Evolutionary conservation across 2,797 vertebrate genomes (phyloP), one percentile per base, ranked within the genome.

Genomic region (Platalea minor): DNA sequence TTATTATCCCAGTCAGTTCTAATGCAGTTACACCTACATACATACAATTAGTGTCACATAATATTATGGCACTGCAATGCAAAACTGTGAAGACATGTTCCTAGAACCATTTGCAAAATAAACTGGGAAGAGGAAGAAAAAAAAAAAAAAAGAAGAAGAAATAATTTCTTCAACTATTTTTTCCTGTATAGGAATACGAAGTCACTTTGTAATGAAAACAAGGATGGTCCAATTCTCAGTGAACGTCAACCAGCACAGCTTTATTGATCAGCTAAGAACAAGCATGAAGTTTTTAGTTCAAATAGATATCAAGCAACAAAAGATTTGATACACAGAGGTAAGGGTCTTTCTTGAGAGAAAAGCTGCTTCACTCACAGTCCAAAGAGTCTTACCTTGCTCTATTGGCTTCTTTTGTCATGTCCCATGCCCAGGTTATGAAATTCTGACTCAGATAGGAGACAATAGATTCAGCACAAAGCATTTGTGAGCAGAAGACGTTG

Each of bases 381-480:
- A 57, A 84, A 89, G 65, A 83, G 23, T 51, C 95, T 97, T 98
- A 99, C 99, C 99, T 99, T 98, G 99, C 99, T 99, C 99, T 99
- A 97, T 99, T 99, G 89, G 99, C 98, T 97, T 99, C 99, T 98
- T 99, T 99, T 98, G 99, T 99, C 98, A 99, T 98, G 78, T 99
- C 99, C 99, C 99, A 99, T 53, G 99, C 99, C 99, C 99, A 99
- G 94, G 99, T 99, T 97, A 99, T 99, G 98, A 99, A 99, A 98
- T 99, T 99, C 98, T 99, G 99, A 98, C 99, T 99, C 98, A 99
- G 98, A 94, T 99, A 99, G 77, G 99, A 99, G 95, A 99, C 99
- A 95, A 99, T 99, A 96, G 99, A 99, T 95, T 99, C 99, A 57
- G 99, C 99, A 95, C 99, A 99, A 98, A 99, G 99, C 99, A 99